Evolutionary conservation across 2,797 vertebrate species (phyloP).

Genomic region (Phrynocephalus guinanensis): DNA sequence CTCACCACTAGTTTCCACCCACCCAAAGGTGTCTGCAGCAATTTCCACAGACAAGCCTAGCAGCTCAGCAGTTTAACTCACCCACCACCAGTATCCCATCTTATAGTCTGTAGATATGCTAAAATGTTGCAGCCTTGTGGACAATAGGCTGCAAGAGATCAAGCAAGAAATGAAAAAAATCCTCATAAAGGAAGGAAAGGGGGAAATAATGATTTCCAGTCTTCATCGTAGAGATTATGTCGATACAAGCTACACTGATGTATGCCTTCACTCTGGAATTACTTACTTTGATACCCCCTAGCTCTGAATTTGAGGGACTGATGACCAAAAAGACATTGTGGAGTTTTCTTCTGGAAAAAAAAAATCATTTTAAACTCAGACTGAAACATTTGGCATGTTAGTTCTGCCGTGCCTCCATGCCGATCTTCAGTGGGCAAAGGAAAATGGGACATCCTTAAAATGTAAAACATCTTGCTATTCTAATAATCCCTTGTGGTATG

Average conservation of each 20-base stretch:
- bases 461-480: conserved; percentile 83
- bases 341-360: conserved; percentile 39
- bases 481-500: conserved; percentile 88
- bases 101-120: neutral
- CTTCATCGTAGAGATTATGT: neutral
- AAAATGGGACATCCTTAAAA: conserved; percentile 79
- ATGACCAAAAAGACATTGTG: neutral
- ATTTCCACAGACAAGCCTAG: no score
- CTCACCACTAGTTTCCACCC: no score
- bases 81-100: no score
- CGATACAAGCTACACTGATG: neutral
- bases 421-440: conserved; percentile 57
- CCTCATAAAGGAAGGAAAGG: neutral
- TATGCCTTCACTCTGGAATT: neutral
- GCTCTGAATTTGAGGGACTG: neutral
- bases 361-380: conserved; percentile 44
- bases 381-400: conserved; percentile 60
- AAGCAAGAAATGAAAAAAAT: neutral
- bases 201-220: neutral
- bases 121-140: neutral
- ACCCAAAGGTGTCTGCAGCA: no score
- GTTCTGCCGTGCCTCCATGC: conserved; percentile 57
- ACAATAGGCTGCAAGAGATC: neutral
- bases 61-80: no score
- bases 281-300: neutral